Conservation (phyloP, 2,113 vertebrate genomes). For the Corythornis madagascariensis region DNA sequence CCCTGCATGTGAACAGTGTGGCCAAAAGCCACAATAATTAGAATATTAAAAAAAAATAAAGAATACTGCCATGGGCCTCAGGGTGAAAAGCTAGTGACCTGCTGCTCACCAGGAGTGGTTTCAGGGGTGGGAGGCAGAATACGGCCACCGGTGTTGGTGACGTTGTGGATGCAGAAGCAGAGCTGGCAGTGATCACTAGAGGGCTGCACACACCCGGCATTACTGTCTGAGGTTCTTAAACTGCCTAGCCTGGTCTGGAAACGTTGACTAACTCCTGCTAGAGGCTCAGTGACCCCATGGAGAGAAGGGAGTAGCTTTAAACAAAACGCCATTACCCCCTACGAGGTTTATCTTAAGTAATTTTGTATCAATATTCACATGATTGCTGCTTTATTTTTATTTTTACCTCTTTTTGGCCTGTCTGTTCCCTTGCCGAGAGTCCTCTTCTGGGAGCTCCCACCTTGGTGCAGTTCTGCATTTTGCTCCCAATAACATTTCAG, state of each 20-base stretch:
- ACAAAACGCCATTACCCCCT: neutral
- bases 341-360: neutral
- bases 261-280: neutral
- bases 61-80: neutral
- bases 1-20: neutral
- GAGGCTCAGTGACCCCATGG: neutral
- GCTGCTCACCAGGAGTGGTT: neutral
- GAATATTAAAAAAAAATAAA: neutral
- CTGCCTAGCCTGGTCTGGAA: neutral
- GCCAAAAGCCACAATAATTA: neutral
- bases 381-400: neutral
- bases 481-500: neutral
- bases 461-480: neutral
- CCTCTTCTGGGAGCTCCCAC: neutral
- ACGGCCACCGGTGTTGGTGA: rapidly evolving
- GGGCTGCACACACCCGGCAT: neutral
- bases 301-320: neutral
- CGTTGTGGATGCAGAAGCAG: rapidly evolving
- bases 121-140: neutral
- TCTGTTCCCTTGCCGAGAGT: neutral
- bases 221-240: neutral
- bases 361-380: neutral
- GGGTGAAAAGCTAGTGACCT: neutral
- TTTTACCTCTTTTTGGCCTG: neutral
- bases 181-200: neutral